Percentiles rank a stretch among this genome's conserved stretches.
Conservation (phyloP, 1,140 invertebrate species). For the Aleiodes sp. region DNA sequence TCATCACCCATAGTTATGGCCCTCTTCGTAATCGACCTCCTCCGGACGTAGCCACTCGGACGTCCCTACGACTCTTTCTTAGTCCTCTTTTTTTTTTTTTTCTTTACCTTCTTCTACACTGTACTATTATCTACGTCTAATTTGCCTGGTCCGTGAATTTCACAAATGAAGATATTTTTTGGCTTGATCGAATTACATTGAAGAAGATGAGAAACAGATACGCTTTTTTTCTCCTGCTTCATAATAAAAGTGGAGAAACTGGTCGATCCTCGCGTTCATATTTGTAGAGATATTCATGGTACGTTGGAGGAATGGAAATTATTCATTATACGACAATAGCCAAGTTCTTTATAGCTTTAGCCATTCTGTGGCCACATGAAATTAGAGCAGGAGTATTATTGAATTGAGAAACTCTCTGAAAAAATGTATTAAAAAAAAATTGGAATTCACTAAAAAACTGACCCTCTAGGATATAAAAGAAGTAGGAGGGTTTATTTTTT, state of each 20-base stretch:
- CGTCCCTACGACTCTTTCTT: background rate
- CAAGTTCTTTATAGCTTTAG: background rate
- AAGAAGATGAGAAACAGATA: background rate
- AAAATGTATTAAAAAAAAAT: slow-evolving; percentile 32
- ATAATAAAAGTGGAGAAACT: background rate
- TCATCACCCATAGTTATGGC: slow-evolving; percentile 17
- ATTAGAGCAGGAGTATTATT: background rate
- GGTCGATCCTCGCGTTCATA: background rate
- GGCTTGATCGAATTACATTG: background rate
- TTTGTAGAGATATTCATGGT: too few species aligned
- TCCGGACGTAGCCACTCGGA: slow-evolving; percentile 7
- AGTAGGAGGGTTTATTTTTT: slow-evolving; percentile 17
- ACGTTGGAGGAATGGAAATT: background rate
- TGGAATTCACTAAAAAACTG: background rate
- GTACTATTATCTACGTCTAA: slow-evolving; percentile 22
- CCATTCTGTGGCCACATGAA: background rate
- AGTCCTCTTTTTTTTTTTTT: background rate
- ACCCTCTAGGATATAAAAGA: background rate
- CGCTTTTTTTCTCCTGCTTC: background rate
- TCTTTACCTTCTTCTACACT: slow-evolving; percentile 6
- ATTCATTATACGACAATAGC: slow-evolving; percentile 7
- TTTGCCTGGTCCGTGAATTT: slow-evolving; percentile 34
- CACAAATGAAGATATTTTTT: background rate
- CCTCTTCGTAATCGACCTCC: slow-evolving; percentile 27
- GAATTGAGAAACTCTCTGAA: slow-evolving; percentile 23